Evolutionary conservation across 2,888 invertebrate genomes (phyloP), one percentile per base, ranked within the genome.

Genomic region (Erebia aethiops): DNA sequence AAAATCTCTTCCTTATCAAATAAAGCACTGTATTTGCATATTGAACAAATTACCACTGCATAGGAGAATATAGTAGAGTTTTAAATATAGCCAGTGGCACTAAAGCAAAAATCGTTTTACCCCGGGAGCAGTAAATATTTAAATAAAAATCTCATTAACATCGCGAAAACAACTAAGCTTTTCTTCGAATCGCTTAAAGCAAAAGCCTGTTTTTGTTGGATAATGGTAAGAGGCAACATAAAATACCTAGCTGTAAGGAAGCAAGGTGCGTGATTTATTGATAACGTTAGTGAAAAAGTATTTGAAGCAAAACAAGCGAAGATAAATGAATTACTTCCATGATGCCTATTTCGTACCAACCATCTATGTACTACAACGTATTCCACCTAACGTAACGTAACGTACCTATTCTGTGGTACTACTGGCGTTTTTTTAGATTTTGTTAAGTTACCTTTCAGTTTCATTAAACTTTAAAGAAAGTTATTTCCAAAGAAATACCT

Each of bases 241-340:
- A 84, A 86, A 87, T 87, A 87, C 88, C 83, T 82, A 79, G 82
- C 84, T 86, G 85, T 84, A 86, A 87, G 85, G 85, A 84, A 86
- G 83, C 80, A 81, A 86, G 86, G 87, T 87, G 83, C 83, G 87
- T 91, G 91, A 91, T 90, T 90, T 91, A 91, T 91, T 82, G 89
- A 87, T 87, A 85, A 82, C 82, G 80, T 81, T 78, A 82, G 81
- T 80, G 85, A 84, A 86, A 88, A 86, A 82, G 84, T 84, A 84
- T 81, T 75, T 74, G 81, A 79, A 84, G 85, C 86, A 88, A 90
- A 89, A 88, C 87, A 90, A 84, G 84, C 84, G 85, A 90, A 91
- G 89, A 91, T 89, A 88, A 90, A 91, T 91, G 90, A 89, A 87
- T 88, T 88, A 88, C 87, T 86, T 85, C 83, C 85, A 84, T 84